Evolutionary conservation across 92 coral and sea anemone genomes (phyloP), one percentile per base, ranked within the genome.

Genomic region (Porites cylindrica): DNA sequence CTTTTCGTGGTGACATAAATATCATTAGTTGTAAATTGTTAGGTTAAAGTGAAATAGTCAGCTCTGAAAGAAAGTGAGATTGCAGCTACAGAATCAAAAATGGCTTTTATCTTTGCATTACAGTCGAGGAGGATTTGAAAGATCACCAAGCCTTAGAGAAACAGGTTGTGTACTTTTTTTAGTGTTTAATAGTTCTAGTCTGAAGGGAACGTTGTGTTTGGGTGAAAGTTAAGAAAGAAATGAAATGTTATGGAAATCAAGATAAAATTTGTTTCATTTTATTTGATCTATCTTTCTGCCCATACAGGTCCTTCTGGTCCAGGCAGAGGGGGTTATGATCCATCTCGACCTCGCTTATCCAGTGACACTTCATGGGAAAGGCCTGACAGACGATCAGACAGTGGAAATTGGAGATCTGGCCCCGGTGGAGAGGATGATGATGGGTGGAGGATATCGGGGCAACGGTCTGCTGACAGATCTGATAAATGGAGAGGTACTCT

Each of bases 381-480:
- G 66, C 63, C 85, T 11, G 95, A 86, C 16, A 69, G 88, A 54
- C 86, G 89, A 38, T 91, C 88, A 21, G 89, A 86, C 58, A 77
- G 89, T 78, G 96, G 94, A 21, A 93, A 94, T 82, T 97, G 99
- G 99, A 91, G 99, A 76, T 87, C 97, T 21, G 92, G 88, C 7
- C 93, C 93, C 54, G 91, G 61, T 73, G 98, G 89, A 10, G 99
- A 96, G 53, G 98, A 91, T 66, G 98, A 96, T 1, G 98, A 97
- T 26, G 99, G 99, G 10, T 97, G 99, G 99, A 95, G 95, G 66
- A 88, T 96, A 4, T 93, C 99, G 43, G 99, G 99, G 21, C 92
- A 90, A 64, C 91, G 97, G 8, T 92, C 93, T 14, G 69, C 92
- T 1, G 98, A 97, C 21, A 93, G 94, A 80, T 53, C 94, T 17